phyloP scores from a whole-genome alignment of 2,888 invertebrate genomes.

The Cantharis flavilabris region DNA sequence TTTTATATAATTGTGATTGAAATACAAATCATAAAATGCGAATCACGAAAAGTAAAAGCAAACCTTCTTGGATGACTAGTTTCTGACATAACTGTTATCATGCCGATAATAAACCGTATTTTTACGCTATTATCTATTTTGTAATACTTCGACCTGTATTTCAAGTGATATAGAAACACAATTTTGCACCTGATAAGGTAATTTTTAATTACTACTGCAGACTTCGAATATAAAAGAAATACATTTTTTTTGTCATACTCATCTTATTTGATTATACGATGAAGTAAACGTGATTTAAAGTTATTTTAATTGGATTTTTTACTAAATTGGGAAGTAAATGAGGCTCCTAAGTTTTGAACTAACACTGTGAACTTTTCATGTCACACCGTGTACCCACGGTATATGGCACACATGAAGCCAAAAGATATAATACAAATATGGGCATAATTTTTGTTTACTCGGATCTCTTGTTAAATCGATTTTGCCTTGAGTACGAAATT shows the following conservation, averaged over 20 bases:
- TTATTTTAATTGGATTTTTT: too few relatives aligned
- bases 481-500: not conserved
- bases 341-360: too few relatives aligned
- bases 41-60: not conserved
- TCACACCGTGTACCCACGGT: too few relatives aligned
- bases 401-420: too few relatives aligned
- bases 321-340: too few relatives aligned
- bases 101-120: not conserved
- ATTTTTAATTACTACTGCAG: too few relatives aligned
- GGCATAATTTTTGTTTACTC: not conserved
- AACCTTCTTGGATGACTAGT: not conserved
- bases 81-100: not conserved
- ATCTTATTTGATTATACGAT: too few relatives aligned
- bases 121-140: not conserved
- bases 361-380: too few relatives aligned
- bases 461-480: not conserved
- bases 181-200: too few relatives aligned
- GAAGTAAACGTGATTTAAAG: too few relatives aligned
- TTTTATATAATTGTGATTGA: not conserved
- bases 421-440: not conserved
- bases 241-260: too few relatives aligned
- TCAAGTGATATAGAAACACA: not conserved
- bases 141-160: not conserved
- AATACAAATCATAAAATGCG: not conserved
- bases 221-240: too few relatives aligned